Percentiles rank a stretch among this genome's conserved stretches.
Evolutionary conservation across 2,113 vertebrate genomes (phyloP).

Genomic region (Cinclus cinclus): DNA sequence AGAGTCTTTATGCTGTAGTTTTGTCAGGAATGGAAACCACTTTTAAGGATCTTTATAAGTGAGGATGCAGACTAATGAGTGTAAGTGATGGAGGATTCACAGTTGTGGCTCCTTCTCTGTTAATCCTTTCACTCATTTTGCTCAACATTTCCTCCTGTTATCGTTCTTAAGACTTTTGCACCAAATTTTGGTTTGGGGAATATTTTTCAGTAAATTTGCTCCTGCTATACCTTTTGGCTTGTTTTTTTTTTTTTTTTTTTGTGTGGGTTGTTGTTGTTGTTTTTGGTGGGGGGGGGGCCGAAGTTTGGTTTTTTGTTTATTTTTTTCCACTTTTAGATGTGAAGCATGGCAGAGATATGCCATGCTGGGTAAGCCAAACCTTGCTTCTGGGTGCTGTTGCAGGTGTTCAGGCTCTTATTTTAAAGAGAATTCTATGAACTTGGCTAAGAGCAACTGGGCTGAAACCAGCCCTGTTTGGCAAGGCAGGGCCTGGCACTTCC

Average conservation of each 20-base stretch:
- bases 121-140: not conserved
- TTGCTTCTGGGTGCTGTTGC: not conserved
- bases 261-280: no score
- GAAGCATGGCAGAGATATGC: not conserved
- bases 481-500: not conserved
- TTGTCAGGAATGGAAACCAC: not conserved
- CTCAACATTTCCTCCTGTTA: not conserved
- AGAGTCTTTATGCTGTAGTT: not conserved
- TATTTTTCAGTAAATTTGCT: not conserved
- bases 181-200: not conserved
- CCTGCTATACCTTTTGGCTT: not conserved
- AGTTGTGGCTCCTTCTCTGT: not conserved
- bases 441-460: not conserved
- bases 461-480: not conserved
- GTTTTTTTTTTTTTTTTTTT: no score
- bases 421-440: not conserved
- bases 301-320: not conserved
- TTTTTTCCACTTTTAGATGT: not conserved
- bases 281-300: not conserved
- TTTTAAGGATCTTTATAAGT: not conserved
- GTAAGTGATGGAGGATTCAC: not conserved
- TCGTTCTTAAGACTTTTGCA: not conserved
- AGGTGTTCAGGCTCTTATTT: not conserved
- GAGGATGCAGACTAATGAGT: not conserved
- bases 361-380: not conserved